Evolutionary conservation across 2,888 invertebrate species (phyloP).

Genomic region (Ashinkailepas kermadecensis): DNA sequence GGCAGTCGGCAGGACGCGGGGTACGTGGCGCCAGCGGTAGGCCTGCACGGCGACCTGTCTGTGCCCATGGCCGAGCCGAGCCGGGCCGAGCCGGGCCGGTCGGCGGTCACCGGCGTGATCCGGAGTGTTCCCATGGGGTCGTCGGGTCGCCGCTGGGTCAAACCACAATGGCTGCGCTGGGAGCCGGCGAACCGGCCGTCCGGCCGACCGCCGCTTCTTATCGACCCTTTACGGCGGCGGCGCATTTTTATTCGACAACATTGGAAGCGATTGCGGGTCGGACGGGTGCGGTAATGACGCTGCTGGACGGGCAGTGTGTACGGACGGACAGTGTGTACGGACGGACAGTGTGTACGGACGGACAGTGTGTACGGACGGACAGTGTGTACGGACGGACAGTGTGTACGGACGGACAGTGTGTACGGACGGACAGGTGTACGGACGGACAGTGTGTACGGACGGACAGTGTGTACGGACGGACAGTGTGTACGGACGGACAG

Average conservation of each 20-base stretch:
- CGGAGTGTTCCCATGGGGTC: background rate
- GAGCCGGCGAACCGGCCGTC: background rate
- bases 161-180: background rate
- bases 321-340: no score
- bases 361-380: no score
- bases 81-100: background rate
- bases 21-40: background rate
- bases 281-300: no score
- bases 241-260: constrained; percentile 8
- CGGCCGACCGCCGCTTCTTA: background rate
- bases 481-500: no score
- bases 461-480: no score
- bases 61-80: background rate
- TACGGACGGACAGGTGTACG: no score
- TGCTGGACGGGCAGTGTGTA: no score
- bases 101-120: background rate
- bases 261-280: background rate
- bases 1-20: no score
- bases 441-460: no score
- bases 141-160: background rate
- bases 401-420: no score
- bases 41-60: background rate
- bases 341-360: no score
- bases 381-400: no score
- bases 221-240: background rate